A percentile compares a stretch with the other conserved stretches of the same genome.
Conservation (phyloP, 92 coral and sea anemone genomes). For the Siderastrea radians region DNA sequence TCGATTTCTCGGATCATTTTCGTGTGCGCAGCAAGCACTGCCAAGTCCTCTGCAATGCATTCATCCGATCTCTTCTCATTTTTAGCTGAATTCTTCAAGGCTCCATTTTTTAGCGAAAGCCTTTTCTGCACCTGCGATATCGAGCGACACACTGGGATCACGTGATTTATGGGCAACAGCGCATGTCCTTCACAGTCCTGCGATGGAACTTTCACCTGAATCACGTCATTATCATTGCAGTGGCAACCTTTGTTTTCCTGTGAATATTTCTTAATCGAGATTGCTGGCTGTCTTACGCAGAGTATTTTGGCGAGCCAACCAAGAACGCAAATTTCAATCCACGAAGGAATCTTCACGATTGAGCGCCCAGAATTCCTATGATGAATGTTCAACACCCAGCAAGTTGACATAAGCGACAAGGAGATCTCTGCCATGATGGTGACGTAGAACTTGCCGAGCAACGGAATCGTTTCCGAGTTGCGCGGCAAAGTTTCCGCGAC, state of each 20-base stretch:
- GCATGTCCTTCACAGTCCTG: conserved; percentile 56
- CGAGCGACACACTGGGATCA: conserved; percentile 78
- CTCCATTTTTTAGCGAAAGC: conserved; percentile 29
- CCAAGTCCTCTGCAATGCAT: conserved; percentile 33
- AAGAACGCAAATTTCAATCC: conserved; percentile 75
- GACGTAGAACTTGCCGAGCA: conserved; percentile 88
- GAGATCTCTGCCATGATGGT: conserved; percentile 93
- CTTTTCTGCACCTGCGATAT: conserved; percentile 72
- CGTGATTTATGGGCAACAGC: conserved; percentile 70
- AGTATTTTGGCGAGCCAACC: conserved; percentile 73
- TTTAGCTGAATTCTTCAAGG: neutral
- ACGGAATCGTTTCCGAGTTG: conserved; percentile 89
- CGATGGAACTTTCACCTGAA: conserved; percentile 26
- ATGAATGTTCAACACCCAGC: conserved; percentile 87
- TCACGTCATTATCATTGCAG: neutral
- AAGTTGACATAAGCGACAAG: conserved; percentile 86
- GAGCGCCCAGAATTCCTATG: conserved; percentile 85
- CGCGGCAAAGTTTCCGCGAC: conserved; percentile 90
- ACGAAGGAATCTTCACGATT: conserved; percentile 65
- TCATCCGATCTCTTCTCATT: conserved; percentile 27
- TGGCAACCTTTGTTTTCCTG: conserved; percentile 38
- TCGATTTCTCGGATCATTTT: conserved; percentile 64
- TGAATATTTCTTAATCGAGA: conserved; percentile 3
- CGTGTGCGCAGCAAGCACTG: conserved; percentile 62
- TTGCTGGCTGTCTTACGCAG: conserved; percentile 78